phyloP scores from a whole-genome alignment of 2,888 invertebrate species.

The Ophion ellenae region DNA sequence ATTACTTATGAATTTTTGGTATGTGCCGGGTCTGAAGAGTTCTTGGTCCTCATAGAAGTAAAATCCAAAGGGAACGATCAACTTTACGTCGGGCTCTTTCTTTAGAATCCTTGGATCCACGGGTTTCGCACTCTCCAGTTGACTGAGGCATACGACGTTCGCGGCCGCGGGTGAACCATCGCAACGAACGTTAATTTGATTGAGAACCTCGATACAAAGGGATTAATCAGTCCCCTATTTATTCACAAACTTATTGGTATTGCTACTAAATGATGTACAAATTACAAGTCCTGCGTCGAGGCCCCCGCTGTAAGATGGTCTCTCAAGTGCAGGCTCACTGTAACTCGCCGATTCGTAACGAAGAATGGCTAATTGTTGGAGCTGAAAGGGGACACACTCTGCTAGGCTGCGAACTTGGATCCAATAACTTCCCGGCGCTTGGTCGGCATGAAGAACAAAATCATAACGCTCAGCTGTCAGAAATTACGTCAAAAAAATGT shows the following conservation, averaged over 20 bases:
- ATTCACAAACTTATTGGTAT: background rate
- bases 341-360: conserved; percentile 80
- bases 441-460: conserved; percentile 85
- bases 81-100: conserved; percentile 91
- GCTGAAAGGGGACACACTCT: conserved; percentile 83
- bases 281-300: conserved; percentile 80
- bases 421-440: conserved; percentile 84
- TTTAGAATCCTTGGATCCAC: conserved; percentile 90
- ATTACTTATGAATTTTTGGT: conserved; percentile 38
- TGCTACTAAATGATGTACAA: background rate
- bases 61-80: conserved; percentile 92
- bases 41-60: conserved; percentile 90
- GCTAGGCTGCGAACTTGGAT: conserved; percentile 84
- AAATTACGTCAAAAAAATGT: background rate
- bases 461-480: conserved; percentile 87
- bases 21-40: conserved; percentile 85
- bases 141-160: conserved; percentile 91
- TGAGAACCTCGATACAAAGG: conserved; percentile 86
- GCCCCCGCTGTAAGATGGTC: conserved; percentile 78
- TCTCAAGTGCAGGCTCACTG: background rate
- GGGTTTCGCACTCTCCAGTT: conserved; percentile 89
- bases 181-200: conserved; percentile 91
- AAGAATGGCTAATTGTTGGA: conserved; percentile 84
- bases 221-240: background rate
- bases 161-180: conserved; percentile 86